Evolutionary conservation across 2,797 vertebrate genomes (phyloP).

Genomic region (Cyclopterus lumpus): DNA sequence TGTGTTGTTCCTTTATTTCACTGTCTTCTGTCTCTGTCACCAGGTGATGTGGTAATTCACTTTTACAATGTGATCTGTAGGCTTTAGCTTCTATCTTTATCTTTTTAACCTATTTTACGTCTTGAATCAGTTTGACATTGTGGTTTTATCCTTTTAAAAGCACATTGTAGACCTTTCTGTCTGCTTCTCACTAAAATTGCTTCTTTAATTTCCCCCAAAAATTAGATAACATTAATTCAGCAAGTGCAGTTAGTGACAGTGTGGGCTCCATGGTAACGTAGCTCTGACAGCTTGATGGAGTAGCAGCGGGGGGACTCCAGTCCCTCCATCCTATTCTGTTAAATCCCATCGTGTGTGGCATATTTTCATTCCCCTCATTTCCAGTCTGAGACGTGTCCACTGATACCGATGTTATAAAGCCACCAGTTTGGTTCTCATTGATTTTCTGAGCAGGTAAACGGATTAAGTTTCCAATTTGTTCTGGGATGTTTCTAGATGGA

Average conservation of each 20-base stretch:
- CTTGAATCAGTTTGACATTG: too few relatives aligned
- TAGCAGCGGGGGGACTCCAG: not conserved
- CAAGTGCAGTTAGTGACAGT: too few relatives aligned
- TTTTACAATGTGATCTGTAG: not conserved
- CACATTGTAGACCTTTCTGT: too few relatives aligned
- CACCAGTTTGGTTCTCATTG: not conserved
- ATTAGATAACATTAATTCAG: too few relatives aligned
- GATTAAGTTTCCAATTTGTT: constrained; percentile 12
- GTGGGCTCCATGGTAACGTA: not conserved
- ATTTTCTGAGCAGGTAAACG: not conserved
- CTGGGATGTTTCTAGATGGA: constrained; percentile 13
- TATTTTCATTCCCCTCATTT: not conserved
- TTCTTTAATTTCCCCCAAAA: too few relatives aligned
- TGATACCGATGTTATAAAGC: not conserved
- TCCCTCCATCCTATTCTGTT: not conserved
- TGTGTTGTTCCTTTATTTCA: not conserved
- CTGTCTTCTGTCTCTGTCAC: not conserved
- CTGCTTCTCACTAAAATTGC: too few relatives aligned
- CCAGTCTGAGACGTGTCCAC: not conserved
- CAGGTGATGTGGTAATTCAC: not conserved
- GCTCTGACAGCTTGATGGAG: not conserved
- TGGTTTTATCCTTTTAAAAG: not conserved
- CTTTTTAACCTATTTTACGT: not conserved
- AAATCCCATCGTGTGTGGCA: not conserved
- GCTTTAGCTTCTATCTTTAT: not conserved